A percentile compares a stretch with the other conserved stretches of the same genome.
These are phyloP conservation scores for Siderastrea radians DNA, from an alignment of 92 coral and sea anemone species.

Conservation along the genomic window DNA sequence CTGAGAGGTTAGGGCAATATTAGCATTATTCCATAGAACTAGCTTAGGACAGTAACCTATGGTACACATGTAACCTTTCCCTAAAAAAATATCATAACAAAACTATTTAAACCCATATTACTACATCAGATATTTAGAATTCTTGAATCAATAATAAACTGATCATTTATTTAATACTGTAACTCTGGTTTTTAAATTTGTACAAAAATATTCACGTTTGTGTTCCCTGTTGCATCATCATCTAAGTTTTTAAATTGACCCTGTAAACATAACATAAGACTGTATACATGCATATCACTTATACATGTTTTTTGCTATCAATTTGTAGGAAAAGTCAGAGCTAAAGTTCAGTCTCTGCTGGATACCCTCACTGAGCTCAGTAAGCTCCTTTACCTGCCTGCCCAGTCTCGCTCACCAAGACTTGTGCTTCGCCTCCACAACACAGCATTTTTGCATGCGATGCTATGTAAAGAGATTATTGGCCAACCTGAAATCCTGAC, in stretches of 20 bases:
- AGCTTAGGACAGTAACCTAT: no score
- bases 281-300: neutral
- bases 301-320: neutral
- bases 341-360: conserved; percentile 53
- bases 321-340: conserved; percentile 48
- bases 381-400: conserved; percentile 47
- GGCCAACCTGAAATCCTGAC: conserved; percentile 51
- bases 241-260: no score
- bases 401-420: conserved; percentile 45
- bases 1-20: conserved; percentile 41
- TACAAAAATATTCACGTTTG: no score
- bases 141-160: no score
- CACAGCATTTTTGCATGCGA: conserved; percentile 53
- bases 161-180: no score
- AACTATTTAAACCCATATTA: no score
- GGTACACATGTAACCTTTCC: neutral
- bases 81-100: no score
- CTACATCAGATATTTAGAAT: no score
- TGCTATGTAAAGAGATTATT: conserved; percentile 50
- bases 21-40: neutral
- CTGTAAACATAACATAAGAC: no score
- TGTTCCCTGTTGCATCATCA: no score
- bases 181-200: no score
- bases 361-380: conserved; percentile 69
- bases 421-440: conserved; percentile 49